Conservation (phyloP, 2,888 invertebrate genomes). For the Epinotia ramella region DNA sequence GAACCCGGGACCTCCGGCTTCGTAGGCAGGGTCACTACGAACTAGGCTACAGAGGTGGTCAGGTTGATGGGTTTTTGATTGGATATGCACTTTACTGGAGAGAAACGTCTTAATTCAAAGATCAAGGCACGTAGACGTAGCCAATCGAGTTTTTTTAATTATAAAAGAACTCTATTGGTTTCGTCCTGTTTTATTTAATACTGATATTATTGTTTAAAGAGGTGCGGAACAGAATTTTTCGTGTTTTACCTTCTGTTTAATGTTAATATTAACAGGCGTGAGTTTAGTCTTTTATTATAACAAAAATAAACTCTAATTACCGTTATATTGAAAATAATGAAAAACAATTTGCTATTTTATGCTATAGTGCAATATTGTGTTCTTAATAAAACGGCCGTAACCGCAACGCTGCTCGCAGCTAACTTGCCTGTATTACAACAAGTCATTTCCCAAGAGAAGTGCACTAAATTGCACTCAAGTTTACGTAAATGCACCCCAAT, state of each 20-base stretch:
- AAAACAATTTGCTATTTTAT: slow-evolving; percentile 18
- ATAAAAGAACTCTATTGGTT: background rate
- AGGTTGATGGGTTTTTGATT: background rate
- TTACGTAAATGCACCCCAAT: slow-evolving; percentile 36
- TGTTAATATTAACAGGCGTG: background rate
- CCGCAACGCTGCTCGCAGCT: slow-evolving; percentile 34
- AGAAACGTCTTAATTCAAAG: background rate
- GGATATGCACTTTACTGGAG: background rate
- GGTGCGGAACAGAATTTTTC: background rate
- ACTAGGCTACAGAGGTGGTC: too few species aligned
- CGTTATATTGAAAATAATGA: background rate
- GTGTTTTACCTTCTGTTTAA: too few species aligned
- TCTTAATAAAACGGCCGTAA: slow-evolving; percentile 26
- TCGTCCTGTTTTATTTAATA: background rate
- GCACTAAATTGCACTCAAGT: slow-evolving; percentile 40
- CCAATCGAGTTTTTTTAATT: too few species aligned
- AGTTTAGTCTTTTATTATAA: background rate
- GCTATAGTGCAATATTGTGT: slow-evolving; percentile 7
- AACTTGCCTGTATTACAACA: slow-evolving; percentile 37
- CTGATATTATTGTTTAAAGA: background rate
- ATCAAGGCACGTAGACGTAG: background rate
- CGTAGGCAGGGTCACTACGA: too few species aligned
- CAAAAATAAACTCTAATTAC: background rate
- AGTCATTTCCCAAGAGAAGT: slow-evolving; percentile 43
- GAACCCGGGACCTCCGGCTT: too few species aligned